A percentile compares a stretch with the other conserved stretches of the same genome.
Evolutionary conservation across 2,113 vertebrate species (phyloP).

Genomic region (Erythrocercus mccallii): DNA sequence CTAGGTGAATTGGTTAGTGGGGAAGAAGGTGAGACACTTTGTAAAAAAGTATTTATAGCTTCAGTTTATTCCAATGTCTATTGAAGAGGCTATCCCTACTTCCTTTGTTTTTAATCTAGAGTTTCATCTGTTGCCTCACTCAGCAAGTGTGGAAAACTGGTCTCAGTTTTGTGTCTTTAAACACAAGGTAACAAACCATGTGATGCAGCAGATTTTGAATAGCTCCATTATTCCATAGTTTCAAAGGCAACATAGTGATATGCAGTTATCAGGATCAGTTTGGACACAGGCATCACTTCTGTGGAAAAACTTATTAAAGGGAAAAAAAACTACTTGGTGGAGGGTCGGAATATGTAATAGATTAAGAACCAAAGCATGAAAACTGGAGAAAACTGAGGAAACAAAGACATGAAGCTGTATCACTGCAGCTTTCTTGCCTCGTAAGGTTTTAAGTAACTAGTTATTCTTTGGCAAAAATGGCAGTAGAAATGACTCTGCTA

Average conservation of each 20-base stretch:
- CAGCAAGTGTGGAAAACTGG: neutral
- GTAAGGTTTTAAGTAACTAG: neutral
- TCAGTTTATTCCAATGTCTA: neutral
- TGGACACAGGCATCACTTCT: neutral
- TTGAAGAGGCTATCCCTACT: neutral
- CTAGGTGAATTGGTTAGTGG: constrained; percentile 84
- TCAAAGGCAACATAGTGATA: neutral
- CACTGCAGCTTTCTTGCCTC: neutral
- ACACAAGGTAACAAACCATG: neutral
- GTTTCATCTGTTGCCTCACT: neutral
- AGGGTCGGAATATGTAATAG: neutral
- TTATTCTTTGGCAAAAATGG: neutral
- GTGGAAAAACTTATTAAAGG: neutral
- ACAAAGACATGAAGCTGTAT: neutral
- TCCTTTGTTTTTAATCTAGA: neutral
- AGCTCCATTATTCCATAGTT: neutral
- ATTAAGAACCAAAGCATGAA: neutral
- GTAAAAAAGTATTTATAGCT: neutral
- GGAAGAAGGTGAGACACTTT: constrained; percentile 84
- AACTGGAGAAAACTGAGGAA: neutral
- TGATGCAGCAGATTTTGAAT: neutral
- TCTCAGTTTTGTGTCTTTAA: neutral
- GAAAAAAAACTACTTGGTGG: neutral
- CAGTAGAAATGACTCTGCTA: neutral
- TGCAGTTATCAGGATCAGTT: neutral